Evolutionary conservation across 2,113 vertebrate species (phyloP), one percentile per base, ranked within the genome.

Genomic region (Sander vitreus): DNA sequence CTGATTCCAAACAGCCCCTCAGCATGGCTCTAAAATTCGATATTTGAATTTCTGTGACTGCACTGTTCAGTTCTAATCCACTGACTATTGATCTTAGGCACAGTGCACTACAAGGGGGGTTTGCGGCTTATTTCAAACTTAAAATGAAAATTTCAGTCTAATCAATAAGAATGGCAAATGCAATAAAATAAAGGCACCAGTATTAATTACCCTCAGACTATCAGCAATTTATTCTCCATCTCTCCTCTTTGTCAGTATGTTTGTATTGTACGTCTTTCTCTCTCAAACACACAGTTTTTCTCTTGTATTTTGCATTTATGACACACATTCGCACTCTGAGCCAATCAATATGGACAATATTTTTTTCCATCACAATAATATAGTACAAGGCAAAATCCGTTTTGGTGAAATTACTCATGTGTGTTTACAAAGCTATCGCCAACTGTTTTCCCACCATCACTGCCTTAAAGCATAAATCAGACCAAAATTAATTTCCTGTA

Each of bases 11-110:
- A 71, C 60, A 12, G 73, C 85, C 72, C 80, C 84, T 74, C 62
- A 25, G 68, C 76, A 45, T 67, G 51, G 81, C 73, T 70, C 21
- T 54, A 51, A 85, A 87, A 86, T 88, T 90, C 91, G 3, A 89
- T 93, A 91, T 91, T 88, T 91, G 88, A 92, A 90, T 89, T 95
- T 93, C 89, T 95, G 95, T 93, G 73, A 87, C 94, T 95, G 93
- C 92, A 83, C 87, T 90, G 80, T 95, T 96, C 95, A 93, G 95
- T 95, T 96, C 95, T 92, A 95, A 97, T 96, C 94, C 93, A 93
- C 87, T 92, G 81, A 91, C 88, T 94, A 94, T 96, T 96, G 95
- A 95, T 97, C 95, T 94, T 91, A 89, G 86, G 89, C 93, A 89
- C 1, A 1, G 85, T 83, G 86, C 81, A 92, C 93, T 93, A 93